Base-by-base conservation (phyloP, 2,113 vertebrate genomes). In the Xiphorhynchus elegans region DNA sequence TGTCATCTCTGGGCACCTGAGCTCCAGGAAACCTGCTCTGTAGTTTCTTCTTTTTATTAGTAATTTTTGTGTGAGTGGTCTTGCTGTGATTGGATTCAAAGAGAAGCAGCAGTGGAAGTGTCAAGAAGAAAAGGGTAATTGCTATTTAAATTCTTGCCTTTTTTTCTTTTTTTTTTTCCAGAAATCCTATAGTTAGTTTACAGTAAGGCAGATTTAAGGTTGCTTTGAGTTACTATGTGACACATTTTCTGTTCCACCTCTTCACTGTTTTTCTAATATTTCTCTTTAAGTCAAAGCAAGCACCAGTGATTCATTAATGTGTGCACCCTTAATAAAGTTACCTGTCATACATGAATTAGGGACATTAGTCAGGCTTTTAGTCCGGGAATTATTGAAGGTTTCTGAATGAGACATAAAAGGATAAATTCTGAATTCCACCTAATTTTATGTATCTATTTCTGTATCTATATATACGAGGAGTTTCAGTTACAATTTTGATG, bases 341-440 rank as follows among this genome's bases (percentile, higher is more conserved):
- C 24, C 82, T 86, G 83, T 90, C 68, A 63, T 73, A 67, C 2
- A 6, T 55, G 67, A 86, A 94, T 91, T 95, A 91, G 73, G 82
- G 90, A 95, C 78, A 77, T 96, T 92, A 90, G 37, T 94, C 93
- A 94, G 74, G 87, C 79, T 82, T 94, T 88, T 81, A 82, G 76
- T 84, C 55, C 4, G 2, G 52, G 70, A 56, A 75, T 88, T 85
- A 67, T 56, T 72, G 44, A 42, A 85, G 20, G 13, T 78, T 95
- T 85, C 56, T 91, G 68, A 76, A 58, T 68, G 60, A 94, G 49
- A 77, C 23, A 18, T 23, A 35, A 47, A 46, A 46, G 49, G 26
- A 40, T 77, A 59, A 69, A 78, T 89, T 85, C 40, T 53, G 24
- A 52, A 77, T 91, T 91, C 55, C 4, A 0, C 33, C 44, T 50